Base-by-base conservation (phyloP, 2,888 invertebrate species). In the Acanthacorydalis orientalis region DNA sequence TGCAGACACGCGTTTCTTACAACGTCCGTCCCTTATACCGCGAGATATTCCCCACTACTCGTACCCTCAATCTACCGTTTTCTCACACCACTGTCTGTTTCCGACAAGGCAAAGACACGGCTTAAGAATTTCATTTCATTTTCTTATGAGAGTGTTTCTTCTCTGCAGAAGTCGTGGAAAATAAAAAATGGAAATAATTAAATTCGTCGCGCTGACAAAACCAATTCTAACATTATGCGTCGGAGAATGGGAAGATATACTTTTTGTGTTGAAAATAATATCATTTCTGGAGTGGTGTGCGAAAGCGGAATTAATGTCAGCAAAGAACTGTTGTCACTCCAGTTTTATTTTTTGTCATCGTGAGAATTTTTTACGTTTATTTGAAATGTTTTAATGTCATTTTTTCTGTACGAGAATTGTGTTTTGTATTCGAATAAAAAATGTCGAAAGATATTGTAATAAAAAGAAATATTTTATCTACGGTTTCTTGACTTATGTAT, bases 71-170 rank as follows among this genome's bases (percentile, higher is more conserved):
- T 4, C 43, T 43, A 16, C 31, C 16, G 35, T 34, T 44, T 32
- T 44, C 23, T 23, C 44, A 44, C 35, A 10, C 37, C 44, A n/a
- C 15, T 44, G 11, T 44, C 4, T 44, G 16, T 16, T 16, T 14
- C 23, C 23, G 23, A 23, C 23, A 23, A 23, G 23, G 23, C 23
- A 23, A 23, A 23, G 68, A 66, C 67, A 68, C 64, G 66, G 61
- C 62, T 60, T 60, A 68, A 68, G 70, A 70, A 71, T 71, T 70
- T 68, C 69, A 69, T 68, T 69, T 69, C 63, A 47, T 65, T 64
- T 63, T 68, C 68, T 42, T 42, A 42, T 42, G 42, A 42, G 31
- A 15, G 42, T 42, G 16, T 23, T 31, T 16, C 16, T 31, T 31
- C 39, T 15, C 39, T 15, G 39, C 12, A 38, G 39, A 15, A 38